Percentiles rank a stretch among this genome's conserved stretches.
These are phyloP conservation scores for Drosophila bifasciata DNA, from an alignment of 1,140 invertebrate species.

Conservation along the genomic window DNA sequence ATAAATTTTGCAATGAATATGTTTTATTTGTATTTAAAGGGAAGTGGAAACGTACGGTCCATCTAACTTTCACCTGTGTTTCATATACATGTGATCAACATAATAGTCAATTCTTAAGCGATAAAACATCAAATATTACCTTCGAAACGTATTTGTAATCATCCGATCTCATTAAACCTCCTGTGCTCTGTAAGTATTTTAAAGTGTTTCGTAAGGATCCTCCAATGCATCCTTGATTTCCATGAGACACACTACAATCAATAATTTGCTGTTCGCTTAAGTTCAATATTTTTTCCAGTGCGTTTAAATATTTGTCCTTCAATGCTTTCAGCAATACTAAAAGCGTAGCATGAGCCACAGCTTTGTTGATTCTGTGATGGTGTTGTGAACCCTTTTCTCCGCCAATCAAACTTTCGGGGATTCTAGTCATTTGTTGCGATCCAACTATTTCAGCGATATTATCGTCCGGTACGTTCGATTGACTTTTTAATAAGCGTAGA, in stretches of 20 bases:
- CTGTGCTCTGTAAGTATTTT: slow-evolving; percentile 87
- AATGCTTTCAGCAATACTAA: slow-evolving; percentile 88
- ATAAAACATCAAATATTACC: slow-evolving; percentile 83
- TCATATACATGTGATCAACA: too few relatives aligned
- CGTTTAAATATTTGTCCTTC: slow-evolving; percentile 89
- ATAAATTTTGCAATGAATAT: neutral
- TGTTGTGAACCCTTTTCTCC: slow-evolving; percentile 88
- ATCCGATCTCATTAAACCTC: slow-evolving; percentile 87
- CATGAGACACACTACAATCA: slow-evolving; percentile 88
- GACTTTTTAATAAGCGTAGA: slow-evolving; percentile 63
- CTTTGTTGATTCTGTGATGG: slow-evolving; percentile 87
- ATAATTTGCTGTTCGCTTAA: slow-evolving; percentile 90
- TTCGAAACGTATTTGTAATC: slow-evolving; percentile 88
- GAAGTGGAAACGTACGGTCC: too few relatives aligned
- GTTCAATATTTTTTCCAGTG: slow-evolving; percentile 84
- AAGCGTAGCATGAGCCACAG: slow-evolving; percentile 92
- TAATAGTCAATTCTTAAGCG: neutral
- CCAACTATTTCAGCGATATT: slow-evolving; percentile 70
- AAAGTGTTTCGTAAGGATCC: slow-evolving; percentile 90
- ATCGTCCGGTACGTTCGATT: slow-evolving; percentile 28
- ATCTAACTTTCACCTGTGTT: too few relatives aligned
- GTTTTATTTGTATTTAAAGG: too few relatives aligned
- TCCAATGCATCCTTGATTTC: slow-evolving; percentile 90
- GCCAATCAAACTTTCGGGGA: slow-evolving; percentile 87
- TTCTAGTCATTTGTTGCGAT: slow-evolving; percentile 48